Percentiles rank a stretch among this genome's conserved stretches.
phyloP scores from a whole-genome alignment of 2,113 vertebrate genomes.

The Hyperopisus bebe region DNA sequence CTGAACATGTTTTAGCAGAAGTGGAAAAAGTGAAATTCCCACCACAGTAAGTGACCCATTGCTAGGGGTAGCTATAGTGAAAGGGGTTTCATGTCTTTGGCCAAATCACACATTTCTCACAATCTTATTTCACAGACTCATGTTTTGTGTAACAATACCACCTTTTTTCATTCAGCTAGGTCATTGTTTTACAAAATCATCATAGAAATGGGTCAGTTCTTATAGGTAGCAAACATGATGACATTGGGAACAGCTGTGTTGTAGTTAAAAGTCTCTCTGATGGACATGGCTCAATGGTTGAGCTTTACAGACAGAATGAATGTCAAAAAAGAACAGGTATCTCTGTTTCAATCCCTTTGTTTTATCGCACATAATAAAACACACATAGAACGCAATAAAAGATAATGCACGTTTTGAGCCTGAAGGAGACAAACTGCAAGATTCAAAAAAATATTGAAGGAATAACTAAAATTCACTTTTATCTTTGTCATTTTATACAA shows the following conservation, averaged over 20 bases:
- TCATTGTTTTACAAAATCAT: neutral
- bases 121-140: neutral
- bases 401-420: neutral
- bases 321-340: neutral
- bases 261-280: neutral
- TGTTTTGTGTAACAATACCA: neutral
- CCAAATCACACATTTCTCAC: neutral
- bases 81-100: neutral
- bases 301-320: neutral
- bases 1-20: too few species aligned
- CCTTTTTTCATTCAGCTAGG: neutral
- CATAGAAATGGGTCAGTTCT: neutral
- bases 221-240: neutral
- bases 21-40: too few species aligned
- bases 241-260: neutral
- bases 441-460: neutral
- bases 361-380: neutral
- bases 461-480: neutral
- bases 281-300: neutral
- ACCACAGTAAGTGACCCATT: too few species aligned
- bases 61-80: neutral
- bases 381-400: neutral
- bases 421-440: neutral
- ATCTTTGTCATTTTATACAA: too few species aligned
- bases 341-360: neutral